phyloP scores from a whole-genome alignment of 2,113 vertebrate species.

The Emydocephalus ijimae region DNA sequence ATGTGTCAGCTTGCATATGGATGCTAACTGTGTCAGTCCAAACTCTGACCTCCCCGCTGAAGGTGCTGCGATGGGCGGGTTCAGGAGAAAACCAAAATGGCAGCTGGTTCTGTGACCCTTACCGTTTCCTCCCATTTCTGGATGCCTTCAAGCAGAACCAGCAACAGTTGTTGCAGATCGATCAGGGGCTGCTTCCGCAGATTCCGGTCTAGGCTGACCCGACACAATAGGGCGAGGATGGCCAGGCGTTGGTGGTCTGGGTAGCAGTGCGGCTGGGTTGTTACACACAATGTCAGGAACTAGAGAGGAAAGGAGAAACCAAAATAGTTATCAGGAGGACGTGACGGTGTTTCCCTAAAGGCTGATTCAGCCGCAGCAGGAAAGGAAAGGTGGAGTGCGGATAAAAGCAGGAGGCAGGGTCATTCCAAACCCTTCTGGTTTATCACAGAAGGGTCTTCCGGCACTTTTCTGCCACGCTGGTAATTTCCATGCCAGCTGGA shows the following conservation, averaged over 20 bases:
- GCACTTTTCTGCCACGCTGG: not conserved
- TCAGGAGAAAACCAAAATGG: too few relatives aligned
- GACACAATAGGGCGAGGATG: slow-evolving; percentile 5
- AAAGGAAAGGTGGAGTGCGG: not conserved
- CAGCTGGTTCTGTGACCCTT: not conserved
- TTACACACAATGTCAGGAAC: slow-evolving; percentile 43
- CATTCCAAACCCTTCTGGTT: not conserved
- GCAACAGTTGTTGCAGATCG: slow-evolving; percentile 18
- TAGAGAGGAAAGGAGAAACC: slow-evolving; percentile 31
- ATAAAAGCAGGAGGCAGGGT: not conserved
- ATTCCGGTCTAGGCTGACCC: slow-evolving; percentile 12
- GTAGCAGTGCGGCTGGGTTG: not conserved
- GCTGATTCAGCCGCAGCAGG: not conserved
- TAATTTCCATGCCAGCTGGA: not conserved
- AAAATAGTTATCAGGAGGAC: slow-evolving; percentile 9
- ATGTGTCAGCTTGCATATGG: not conserved
- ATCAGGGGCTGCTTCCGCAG: not conserved
- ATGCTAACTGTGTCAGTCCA: too few relatives aligned
- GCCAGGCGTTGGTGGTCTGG: slow-evolving; percentile 9
- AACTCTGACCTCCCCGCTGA: too few relatives aligned
- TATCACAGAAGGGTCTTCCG: not conserved
- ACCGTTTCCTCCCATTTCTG: slow-evolving; percentile 4
- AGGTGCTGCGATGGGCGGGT: too few relatives aligned
- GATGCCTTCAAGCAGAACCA: slow-evolving; percentile 7
- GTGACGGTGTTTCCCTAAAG: not conserved